phyloP scores from a whole-genome alignment of 2,888 invertebrate species.

The Hydrotaea cyrtoneurina region DNA sequence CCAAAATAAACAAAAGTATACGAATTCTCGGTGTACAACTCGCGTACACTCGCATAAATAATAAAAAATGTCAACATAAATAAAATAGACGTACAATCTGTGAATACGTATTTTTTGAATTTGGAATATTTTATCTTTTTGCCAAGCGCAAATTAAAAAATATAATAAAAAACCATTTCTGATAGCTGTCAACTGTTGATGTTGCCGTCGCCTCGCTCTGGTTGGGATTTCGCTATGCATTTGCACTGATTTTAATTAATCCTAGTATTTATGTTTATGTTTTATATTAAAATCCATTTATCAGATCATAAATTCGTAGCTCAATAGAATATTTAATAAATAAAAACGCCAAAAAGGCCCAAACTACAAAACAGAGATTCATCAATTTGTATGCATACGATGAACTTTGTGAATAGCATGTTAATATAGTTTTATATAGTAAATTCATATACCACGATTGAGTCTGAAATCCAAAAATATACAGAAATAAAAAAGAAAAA shows the following conservation, averaged over 20 bases:
- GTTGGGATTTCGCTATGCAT: background rate
- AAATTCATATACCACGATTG: background rate
- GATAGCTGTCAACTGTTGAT: conserved; percentile 7
- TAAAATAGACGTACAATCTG: background rate
- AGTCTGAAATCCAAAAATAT: background rate
- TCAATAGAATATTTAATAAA: conserved; percentile 25
- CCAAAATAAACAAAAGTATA: conserved; percentile 8
- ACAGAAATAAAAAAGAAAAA: background rate
- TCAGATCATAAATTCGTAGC: conserved; percentile 44
- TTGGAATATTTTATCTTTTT: background rate
- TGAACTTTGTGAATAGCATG: background rate
- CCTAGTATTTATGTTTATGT: conserved; percentile 20
- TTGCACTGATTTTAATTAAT: conserved; percentile 29
- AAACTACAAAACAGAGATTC: background rate
- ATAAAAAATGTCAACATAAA: conserved; percentile 38
- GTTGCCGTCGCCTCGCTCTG: background rate
- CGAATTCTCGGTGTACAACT: background rate
- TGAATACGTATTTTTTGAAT: background rate
- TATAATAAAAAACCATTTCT: too few species aligned
- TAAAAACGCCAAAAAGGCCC: background rate
- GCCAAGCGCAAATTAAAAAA: background rate
- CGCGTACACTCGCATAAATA: background rate
- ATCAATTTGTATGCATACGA: background rate
- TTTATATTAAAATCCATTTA: conserved; percentile 41
- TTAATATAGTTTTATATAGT: conserved; percentile 5